Percentiles rank a stretch among this genome's conserved stretches.
Conservation (phyloP, 2,888 invertebrate species). For the Macropis europaea region DNA sequence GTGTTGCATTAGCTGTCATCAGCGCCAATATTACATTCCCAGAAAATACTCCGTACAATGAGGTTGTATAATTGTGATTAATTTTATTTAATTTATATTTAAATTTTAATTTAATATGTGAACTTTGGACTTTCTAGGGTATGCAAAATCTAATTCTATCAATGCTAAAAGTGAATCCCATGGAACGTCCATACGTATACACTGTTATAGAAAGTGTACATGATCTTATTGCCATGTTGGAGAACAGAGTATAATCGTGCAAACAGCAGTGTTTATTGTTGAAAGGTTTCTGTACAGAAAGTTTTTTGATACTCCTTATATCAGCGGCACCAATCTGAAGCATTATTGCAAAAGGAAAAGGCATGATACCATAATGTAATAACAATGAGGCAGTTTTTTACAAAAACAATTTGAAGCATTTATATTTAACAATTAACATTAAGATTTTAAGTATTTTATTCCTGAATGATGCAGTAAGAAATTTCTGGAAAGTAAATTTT, state of each 20-base stretch:
- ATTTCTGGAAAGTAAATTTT: background rate
- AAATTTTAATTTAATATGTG: background rate
- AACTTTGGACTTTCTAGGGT: slow-evolving; percentile 81
- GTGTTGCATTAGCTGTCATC: slow-evolving; percentile 91
- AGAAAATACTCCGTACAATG: slow-evolving; percentile 84
- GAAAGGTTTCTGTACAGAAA: slow-evolving; percentile 13
- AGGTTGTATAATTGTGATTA: slow-evolving; percentile 75
- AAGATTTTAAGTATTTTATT: background rate
- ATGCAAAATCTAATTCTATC: slow-evolving; percentile 86
- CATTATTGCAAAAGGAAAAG: background rate
- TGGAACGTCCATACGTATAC: slow-evolving; percentile 89
- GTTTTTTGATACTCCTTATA: slow-evolving; percentile 25
- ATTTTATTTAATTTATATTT: background rate
- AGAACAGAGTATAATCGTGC: slow-evolving; percentile 81
- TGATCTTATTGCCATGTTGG: slow-evolving; percentile 82
- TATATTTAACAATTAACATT: slow-evolving; percentile 6
- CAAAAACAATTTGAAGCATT: background rate
- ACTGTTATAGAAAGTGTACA: slow-evolving; percentile 85
- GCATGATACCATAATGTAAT: background rate
- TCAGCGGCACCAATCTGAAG: background rate
- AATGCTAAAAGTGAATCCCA: slow-evolving; percentile 88
- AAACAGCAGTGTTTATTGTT: slow-evolving; percentile 17
- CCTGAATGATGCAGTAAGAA: background rate
- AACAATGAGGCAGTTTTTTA: slow-evolving; percentile 12
- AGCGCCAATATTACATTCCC: slow-evolving; percentile 88